phyloP scores from a whole-genome alignment of 1,140 invertebrate genomes.

The Drosophila ambigua region DNA sequence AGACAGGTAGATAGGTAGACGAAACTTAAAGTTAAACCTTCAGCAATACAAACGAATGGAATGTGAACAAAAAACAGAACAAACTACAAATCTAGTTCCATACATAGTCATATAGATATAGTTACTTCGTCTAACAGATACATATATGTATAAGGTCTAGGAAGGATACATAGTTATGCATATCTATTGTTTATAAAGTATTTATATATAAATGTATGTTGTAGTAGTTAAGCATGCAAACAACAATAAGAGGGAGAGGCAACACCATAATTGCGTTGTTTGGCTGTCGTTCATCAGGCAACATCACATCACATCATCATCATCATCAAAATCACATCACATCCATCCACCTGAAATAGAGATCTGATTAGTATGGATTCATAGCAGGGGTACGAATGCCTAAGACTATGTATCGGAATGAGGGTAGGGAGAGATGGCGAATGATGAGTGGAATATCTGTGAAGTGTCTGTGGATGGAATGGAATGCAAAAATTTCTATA shows the following conservation, averaged over 20 bases:
- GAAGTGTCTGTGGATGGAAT: constrained; percentile 17
- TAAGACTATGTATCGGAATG: constrained; percentile 7
- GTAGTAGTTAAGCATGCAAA: constrained; percentile 80
- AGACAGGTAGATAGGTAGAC: constrained; percentile 8
- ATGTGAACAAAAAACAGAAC: constrained; percentile 21
- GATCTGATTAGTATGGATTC: constrained; percentile 80
- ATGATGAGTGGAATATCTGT: neutral
- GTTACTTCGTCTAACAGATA: constrained; percentile 46
- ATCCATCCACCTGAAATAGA: constrained; percentile 80
- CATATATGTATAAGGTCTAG: constrained; percentile 49
- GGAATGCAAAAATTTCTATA: constrained; percentile 15
- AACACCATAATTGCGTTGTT: constrained; percentile 64
- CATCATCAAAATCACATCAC: constrained; percentile 58
- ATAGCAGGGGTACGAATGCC: constrained; percentile 20
- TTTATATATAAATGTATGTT: constrained; percentile 26
- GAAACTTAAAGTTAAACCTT: constrained; percentile 49
- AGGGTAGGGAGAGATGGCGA: neutral
- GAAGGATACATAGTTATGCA: constrained; percentile 57
- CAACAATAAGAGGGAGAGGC: constrained; percentile 71
- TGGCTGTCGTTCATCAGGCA: constrained; percentile 51
- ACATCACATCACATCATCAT: constrained; percentile 51
- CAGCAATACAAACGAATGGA: constrained; percentile 43
- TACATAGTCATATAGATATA: constrained; percentile 45
- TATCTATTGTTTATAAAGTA: constrained; percentile 57
- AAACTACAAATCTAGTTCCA: constrained; percentile 53